Percentiles rank a stretch among this genome's conserved stretches.
Evolutionary conservation across 2,888 invertebrate species (phyloP).

Genomic region (Lucinisca nassula): DNA sequence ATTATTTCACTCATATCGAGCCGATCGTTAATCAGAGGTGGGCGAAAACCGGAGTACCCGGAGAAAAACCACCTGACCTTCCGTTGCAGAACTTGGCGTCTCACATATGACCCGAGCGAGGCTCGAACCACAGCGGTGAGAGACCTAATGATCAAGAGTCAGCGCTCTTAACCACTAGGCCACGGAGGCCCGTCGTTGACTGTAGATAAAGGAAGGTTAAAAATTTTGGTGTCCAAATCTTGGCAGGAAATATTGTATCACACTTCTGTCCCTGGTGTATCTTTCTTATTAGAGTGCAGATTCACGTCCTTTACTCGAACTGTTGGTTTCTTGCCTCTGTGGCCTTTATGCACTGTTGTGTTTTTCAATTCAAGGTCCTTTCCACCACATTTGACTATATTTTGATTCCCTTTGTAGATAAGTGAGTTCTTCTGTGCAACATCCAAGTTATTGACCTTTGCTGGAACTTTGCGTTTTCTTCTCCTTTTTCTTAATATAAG

Average conservation of each 20-base stretch:
- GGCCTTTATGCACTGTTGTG: slow-evolving; percentile 59
- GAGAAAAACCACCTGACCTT: too few species aligned
- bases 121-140: too few species aligned
- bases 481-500: slow-evolving; percentile 58
- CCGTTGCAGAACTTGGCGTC: too few species aligned
- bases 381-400: slow-evolving; percentile 53
- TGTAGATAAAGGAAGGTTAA: neutral
- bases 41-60: too few species aligned
- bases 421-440: slow-evolving; percentile 72
- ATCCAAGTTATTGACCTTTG: slow-evolving; percentile 70
- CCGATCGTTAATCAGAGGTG: too few species aligned
- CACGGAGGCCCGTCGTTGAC: too few species aligned
- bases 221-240: neutral
- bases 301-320: slow-evolving; percentile 73
- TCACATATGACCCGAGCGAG: too few species aligned
- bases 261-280: slow-evolving; percentile 74
- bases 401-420: slow-evolving; percentile 67
- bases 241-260: slow-evolving; percentile 36
- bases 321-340: slow-evolving; percentile 63
- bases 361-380: slow-evolving; percentile 69
- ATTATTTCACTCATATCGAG: too few species aligned
- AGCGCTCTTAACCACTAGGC: too few species aligned
- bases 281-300: slow-evolving; percentile 68
- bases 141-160: too few species aligned
- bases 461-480: slow-evolving; percentile 52